Base-by-base conservation (phyloP, 2,888 invertebrate genomes). In the Drosophila ezoana region DNA sequence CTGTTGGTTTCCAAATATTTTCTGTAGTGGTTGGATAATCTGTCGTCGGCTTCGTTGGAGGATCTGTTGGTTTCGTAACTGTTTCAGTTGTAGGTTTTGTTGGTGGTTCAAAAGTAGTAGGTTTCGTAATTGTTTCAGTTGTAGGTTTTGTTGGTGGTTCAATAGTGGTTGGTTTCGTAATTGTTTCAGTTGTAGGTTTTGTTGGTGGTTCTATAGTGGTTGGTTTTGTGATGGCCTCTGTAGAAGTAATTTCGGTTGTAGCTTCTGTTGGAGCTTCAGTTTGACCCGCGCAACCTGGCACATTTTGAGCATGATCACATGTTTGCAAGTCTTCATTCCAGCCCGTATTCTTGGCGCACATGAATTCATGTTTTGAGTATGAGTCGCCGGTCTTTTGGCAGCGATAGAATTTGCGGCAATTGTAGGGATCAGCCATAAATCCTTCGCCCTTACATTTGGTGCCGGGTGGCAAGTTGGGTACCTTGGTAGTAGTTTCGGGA, bases 251-350 rank as follows among this genome's bases (percentile, higher is more conserved):
- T 28, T 62, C 59, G 3, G 61, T 59, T 44, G 41, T 58, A 23
- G 32, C 16, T 20, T 67, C 60, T 0, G 72, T 81, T 59, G 87
- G 83, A 20, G 60, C n/a, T 49, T 72, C 68, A 1, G 56, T 81
- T 70, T 62, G 81, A 10, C 90, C 87, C n/a, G 77, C 78, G 60
- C 92, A 92, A 23, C 89, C 66, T 1, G 89, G 79, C 13, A 91
- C 81, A 51, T 91, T 91, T 3, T 90, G 91, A 8, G 92, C 92
- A 83, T 94, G 93, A 88, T 94, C 94, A 78, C 95, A 96, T 1
- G 94, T 93, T 82, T 94, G 93, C 56, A 94, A 92, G n/a, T 93
- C 93, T 83, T 94, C 93, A 81, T 95, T 95, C 95, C 95, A 96
- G n/a, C 94, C 94, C 0, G 95, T 95, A 37, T 95, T 95, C 62